Base-by-base conservation (phyloP, 2,888 invertebrate species). In the Teleogryllus oceanicus region DNA sequence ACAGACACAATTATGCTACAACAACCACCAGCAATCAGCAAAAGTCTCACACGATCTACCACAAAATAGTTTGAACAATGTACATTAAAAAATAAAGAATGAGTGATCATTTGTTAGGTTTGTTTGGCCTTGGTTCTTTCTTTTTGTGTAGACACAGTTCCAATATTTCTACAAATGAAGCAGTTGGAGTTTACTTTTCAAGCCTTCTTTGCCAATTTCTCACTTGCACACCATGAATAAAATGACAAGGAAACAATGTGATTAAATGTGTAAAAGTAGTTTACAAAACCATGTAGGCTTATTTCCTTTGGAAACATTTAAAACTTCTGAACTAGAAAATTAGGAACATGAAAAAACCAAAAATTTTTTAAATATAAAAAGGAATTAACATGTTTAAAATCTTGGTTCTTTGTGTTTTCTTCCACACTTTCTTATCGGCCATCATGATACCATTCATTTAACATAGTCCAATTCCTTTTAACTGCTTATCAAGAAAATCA, bases 11-110 rank as follows among this genome's bases (percentile, higher is more conserved):
- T 75, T 75, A 75, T 24, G 13, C 75, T 75, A 75, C 24, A 75
- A 75, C 75, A 75, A 75, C 75, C 75, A 75, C 13, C 75, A 24
- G 75, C 21, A 75, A 24, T 75, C 75, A 75, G 75, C 75, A 75
- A 75, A 75, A 75, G 16, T 75, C 62, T 75, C 75, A 75, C 75
- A 24, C 24, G 21, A 24, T 62, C 75, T 75, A 75, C 75, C 75
- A 75, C 75, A 24, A 24, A 62, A 24, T 75, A 24, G 20, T 75
- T 75, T 24, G 75, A 75, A 75, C 75, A 24, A 24, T 75, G 16
- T 75, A n/a, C 13, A 13, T n/a, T 24, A 20, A 75, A 75, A 75
- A 75, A 75, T 75, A 24, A 75, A 62, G 62, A 62, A 62, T 62
- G n/a, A 62, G 62, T 62, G 62, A 62, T 62, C 62, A 62, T 62